Conservation (phyloP, 2,888 invertebrate genomes). For the Kryphioiulus occultus region DNA sequence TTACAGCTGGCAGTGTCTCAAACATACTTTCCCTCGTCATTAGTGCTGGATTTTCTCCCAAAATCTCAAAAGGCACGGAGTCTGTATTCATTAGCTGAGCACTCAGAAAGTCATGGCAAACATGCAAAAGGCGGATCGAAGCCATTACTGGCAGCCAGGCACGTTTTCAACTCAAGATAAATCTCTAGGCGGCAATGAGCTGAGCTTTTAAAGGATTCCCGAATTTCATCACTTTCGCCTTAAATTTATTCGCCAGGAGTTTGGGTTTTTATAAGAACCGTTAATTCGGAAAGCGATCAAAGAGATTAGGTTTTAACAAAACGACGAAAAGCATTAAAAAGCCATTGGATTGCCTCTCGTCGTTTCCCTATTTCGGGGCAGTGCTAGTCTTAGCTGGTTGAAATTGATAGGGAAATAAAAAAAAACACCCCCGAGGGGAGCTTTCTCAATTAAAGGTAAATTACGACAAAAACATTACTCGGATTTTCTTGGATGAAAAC, state of each 20-base stretch:
- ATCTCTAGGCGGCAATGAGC: not conserved
- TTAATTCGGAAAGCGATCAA: constrained; percentile 8
- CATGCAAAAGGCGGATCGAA: not conserved
- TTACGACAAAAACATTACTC: constrained; percentile 23
- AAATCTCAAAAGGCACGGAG: not conserved
- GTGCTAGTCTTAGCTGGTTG: not conserved
- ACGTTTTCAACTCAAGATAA: not conserved
- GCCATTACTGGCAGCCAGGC: not conserved
- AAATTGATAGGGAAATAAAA: constrained; percentile 16
- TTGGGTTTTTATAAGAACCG: not conserved
- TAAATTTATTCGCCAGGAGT: not conserved
- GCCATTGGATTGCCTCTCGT: not conserved
- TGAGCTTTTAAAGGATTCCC: not conserved
- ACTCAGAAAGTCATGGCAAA: constrained; percentile 10
- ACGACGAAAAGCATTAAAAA: constrained; percentile 17
- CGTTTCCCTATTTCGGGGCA: not conserved
- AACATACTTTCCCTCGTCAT: no score
- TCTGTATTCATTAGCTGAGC: no score
- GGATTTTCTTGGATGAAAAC: constrained; percentile 23
- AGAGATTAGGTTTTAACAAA: constrained; percentile 16
- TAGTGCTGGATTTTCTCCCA: not conserved
- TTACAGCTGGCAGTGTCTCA: no score
- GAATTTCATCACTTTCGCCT: not conserved
- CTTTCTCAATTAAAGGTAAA: constrained; percentile 23
- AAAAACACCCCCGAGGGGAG: not conserved